phyloP scores from a whole-genome alignment of 2,797 vertebrate species.

The Triplophysa yarkandensis region DNA sequence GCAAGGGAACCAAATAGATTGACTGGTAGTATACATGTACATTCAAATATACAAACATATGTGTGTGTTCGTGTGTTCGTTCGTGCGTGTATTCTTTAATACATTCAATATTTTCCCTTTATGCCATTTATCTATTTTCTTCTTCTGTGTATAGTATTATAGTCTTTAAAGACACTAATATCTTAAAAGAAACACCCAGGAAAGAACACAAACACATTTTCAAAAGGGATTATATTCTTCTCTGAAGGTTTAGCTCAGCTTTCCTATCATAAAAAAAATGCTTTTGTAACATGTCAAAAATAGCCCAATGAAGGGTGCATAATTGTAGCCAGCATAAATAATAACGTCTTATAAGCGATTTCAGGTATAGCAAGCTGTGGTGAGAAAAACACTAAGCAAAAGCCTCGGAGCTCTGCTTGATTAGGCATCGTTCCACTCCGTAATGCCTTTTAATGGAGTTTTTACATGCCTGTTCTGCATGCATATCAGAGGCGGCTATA shows the following conservation, averaged over 20 bases:
- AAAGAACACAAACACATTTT: neutral
- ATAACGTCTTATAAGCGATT: constrained; percentile 38
- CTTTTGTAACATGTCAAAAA: constrained; percentile 31
- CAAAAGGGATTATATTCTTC: constrained; percentile 2
- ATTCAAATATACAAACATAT: too few species aligned
- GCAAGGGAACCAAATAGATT: too few species aligned
- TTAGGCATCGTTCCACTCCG: constrained; percentile 68
- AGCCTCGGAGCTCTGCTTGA: constrained; percentile 72
- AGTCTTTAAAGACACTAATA: neutral
- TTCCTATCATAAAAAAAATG: constrained; percentile 31
- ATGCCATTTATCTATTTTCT: too few species aligned
- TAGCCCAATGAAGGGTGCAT: constrained; percentile 18
- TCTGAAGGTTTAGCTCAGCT: constrained; percentile 9
- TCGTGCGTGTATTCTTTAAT: too few species aligned
- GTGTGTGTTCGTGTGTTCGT: too few species aligned
- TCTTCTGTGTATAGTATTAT: neutral
- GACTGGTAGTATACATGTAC: too few species aligned
- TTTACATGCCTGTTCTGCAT: constrained; percentile 72
- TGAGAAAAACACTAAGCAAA: constrained; percentile 49
- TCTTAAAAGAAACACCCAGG: neutral
- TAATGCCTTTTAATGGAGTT: constrained; percentile 78
- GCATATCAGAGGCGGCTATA: constrained; percentile 70
- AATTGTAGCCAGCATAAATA: constrained; percentile 31
- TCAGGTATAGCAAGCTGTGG: constrained; percentile 33
- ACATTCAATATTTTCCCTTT: too few species aligned